Conservation (phyloP, 2,888 invertebrate species). For the Xylota segnis region DNA sequence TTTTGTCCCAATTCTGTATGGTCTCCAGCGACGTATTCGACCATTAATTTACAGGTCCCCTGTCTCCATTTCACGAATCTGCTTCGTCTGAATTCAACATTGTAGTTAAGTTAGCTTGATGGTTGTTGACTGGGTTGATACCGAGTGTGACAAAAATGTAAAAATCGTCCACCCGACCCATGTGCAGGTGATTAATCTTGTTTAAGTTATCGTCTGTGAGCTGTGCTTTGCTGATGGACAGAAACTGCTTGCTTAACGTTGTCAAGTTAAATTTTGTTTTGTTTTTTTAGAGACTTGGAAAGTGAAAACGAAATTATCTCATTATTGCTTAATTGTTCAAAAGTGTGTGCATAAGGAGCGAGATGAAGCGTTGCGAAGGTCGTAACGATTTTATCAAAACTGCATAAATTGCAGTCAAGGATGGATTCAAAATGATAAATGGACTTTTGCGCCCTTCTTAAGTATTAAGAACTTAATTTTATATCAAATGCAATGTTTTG, state of each 20-base stretch:
- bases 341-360: neutral
- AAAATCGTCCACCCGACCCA: neutral
- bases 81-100: neutral
- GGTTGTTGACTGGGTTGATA: constrained; percentile 11
- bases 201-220: constrained; percentile 34
- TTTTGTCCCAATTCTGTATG: constrained; percentile 9
- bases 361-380: neutral
- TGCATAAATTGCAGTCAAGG: constrained; percentile 27
- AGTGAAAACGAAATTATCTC: constrained; percentile 13
- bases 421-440: constrained; percentile 20
- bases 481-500: neutral
- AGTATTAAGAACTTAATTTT: constrained; percentile 10
- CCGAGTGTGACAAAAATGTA: constrained; percentile 5
- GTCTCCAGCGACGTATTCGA: constrained; percentile 5
- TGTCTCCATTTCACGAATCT: neutral
- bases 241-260: constrained; percentile 13
- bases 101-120: neutral
- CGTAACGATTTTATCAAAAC: constrained; percentile 16
- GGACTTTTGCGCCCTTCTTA: neutral
- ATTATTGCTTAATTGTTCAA: constrained; percentile 27
- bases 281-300: neutral
- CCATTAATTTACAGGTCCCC: constrained; percentile 7
- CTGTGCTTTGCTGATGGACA: constrained; percentile 19
- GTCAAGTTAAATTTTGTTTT: neutral
- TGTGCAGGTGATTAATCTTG: constrained; percentile 32